Evolutionary conservation across 2,888 invertebrate genomes (phyloP).

Genomic region (Lepas anatifera): DNA sequence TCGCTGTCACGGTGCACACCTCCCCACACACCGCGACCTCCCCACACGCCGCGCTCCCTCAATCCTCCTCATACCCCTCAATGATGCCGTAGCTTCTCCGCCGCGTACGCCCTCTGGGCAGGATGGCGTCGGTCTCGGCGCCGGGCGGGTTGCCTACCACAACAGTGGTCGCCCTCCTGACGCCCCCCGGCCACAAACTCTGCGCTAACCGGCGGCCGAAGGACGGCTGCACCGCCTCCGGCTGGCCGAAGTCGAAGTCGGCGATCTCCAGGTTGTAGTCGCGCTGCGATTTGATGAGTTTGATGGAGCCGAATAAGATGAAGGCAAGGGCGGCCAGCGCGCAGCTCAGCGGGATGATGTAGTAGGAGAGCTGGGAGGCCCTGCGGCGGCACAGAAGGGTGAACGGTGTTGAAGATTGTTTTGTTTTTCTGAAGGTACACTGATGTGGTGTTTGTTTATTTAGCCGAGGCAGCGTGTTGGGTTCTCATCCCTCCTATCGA

Average conservation of each 20-base stretch:
- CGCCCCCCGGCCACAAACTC: constrained; percentile 37
- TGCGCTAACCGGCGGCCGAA: constrained; percentile 29
- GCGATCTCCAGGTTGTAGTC: constrained; percentile 18
- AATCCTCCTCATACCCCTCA: constrained; percentile 4
- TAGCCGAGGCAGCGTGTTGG: too few species aligned
- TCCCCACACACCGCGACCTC: too few species aligned
- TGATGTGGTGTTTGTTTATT: too few species aligned
- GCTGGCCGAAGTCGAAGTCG: constrained; percentile 17
- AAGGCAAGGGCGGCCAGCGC: constrained; percentile 4
- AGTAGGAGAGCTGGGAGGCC: not conserved
- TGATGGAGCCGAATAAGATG: constrained; percentile 10
- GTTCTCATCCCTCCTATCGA: too few species aligned
- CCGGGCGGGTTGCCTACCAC: constrained; percentile 39
- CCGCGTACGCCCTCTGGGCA: not conserved
- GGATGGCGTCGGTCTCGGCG: constrained; percentile 25
- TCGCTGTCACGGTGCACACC: too few species aligned
- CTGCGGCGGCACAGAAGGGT: not conserved
- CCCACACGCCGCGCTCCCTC: not conserved
- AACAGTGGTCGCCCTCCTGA: constrained; percentile 35
- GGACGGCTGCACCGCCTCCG: not conserved
- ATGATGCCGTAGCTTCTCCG: not conserved
- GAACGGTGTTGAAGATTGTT: too few species aligned
- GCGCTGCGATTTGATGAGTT: not conserved
- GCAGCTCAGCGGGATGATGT: constrained; percentile 8
- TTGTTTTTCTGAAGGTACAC: too few species aligned